These are phyloP conservation scores for Eristalis arbustorum DNA, from an alignment of 2,888 invertebrate genomes.

Conservation along the genomic window DNA sequence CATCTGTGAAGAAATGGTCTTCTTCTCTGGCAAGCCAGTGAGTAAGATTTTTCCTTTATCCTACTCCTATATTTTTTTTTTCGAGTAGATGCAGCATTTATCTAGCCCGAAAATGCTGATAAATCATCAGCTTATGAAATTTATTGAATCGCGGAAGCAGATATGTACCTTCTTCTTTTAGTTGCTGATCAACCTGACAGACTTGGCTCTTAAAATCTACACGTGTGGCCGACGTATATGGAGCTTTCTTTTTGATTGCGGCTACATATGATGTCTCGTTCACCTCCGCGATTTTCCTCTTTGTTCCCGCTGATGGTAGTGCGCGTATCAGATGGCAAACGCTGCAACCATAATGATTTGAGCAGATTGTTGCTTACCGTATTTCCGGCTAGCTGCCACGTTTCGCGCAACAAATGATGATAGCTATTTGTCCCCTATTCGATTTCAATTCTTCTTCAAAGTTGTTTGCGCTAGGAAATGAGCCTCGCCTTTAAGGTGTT, in stretches of 20 bases:
- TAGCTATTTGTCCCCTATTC: not conserved
- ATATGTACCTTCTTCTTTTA: not conserved
- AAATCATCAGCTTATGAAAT: too few relatives aligned
- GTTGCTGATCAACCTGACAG: not conserved
- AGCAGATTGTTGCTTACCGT: not conserved
- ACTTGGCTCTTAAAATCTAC: not conserved
- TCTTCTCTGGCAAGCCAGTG: too few relatives aligned
- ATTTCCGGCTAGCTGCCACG: not conserved
- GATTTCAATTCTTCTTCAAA: not conserved
- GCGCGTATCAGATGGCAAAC: not conserved
- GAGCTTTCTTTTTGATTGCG: not conserved
- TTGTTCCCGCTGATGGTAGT: not conserved
- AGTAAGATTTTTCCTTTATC: too few relatives aligned
- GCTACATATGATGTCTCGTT: conserved; percentile 28
- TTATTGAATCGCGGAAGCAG: not conserved
- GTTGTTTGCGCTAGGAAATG: too few relatives aligned
- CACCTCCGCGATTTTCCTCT: conserved; percentile 15
- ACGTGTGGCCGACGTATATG: not conserved
- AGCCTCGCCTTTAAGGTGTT: too few relatives aligned
- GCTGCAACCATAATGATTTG: not conserved
- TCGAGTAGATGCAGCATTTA: too few relatives aligned
- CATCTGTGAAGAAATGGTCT: too few relatives aligned
- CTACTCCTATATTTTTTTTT: too few relatives aligned
- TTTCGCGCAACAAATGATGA: not conserved
- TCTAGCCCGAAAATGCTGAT: too few relatives aligned